Conservation (phyloP, 2,888 invertebrate genomes). For the Cactoblastis cactorum region DNA sequence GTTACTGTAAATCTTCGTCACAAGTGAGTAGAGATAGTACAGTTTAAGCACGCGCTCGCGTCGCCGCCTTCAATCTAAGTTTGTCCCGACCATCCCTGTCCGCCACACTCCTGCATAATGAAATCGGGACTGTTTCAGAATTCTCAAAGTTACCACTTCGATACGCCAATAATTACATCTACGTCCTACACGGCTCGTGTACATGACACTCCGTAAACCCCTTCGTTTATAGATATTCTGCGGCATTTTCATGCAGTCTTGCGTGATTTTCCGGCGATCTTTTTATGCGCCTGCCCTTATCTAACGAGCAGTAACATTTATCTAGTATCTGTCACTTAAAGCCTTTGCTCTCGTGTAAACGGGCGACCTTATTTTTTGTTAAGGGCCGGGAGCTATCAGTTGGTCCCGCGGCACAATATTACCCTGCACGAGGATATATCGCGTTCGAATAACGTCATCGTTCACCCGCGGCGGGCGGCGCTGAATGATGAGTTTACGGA, state of each 20-base stretch:
- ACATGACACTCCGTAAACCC: constrained; percentile 25
- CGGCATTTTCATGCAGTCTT: constrained; percentile 41
- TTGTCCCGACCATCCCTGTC: constrained; percentile 60
- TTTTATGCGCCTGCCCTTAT: constrained; percentile 61
- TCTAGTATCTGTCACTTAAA: constrained; percentile 77
- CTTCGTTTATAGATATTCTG: constrained; percentile 25
- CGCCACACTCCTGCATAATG: constrained; percentile 71
- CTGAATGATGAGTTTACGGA: constrained; percentile 49
- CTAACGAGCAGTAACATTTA: constrained; percentile 72
- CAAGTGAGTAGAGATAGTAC: constrained; percentile 55
- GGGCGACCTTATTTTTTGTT: constrained; percentile 75
- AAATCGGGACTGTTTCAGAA: constrained; percentile 59
- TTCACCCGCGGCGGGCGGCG: constrained; percentile 59
- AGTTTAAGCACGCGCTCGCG: constrained; percentile 72
- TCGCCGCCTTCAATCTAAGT: constrained; percentile 76
- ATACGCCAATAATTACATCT: constrained; percentile 64
- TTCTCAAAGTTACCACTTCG: constrained; percentile 51
- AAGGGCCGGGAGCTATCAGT: constrained; percentile 69
- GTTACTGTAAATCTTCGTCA: constrained; percentile 65
- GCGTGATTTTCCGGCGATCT: constrained; percentile 40
- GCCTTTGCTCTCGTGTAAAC: constrained; percentile 72
- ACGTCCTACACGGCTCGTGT: constrained; percentile 21
- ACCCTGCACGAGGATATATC: constrained; percentile 68
- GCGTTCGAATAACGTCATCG: constrained; percentile 69
- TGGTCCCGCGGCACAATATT: constrained; percentile 68